Conservation (phyloP, 2,888 invertebrate species). For the Exephanes ischioxanthus region DNA sequence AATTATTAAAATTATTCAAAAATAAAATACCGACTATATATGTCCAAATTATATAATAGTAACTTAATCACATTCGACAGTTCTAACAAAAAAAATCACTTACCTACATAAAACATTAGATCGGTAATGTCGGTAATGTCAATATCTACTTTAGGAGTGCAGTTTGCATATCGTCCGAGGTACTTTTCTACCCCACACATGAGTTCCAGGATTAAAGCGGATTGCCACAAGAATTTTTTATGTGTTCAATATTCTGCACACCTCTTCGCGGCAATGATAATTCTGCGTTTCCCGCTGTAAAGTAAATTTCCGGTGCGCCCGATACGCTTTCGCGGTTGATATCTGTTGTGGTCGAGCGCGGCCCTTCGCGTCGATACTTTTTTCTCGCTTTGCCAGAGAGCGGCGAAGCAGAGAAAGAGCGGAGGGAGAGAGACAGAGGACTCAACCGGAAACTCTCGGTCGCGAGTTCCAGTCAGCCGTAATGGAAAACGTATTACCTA, state of each 20-base stretch:
- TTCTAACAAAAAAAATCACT: too few species aligned
- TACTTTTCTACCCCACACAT: too few species aligned
- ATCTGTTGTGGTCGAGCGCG: constrained; percentile 18
- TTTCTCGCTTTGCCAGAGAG: constrained; percentile 9
- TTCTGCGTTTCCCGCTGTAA: not conserved
- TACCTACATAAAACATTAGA: too few species aligned
- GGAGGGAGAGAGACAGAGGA: constrained; percentile 25
- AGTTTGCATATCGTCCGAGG: too few species aligned
- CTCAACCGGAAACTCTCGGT: constrained; percentile 64
- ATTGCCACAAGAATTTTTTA: not conserved
- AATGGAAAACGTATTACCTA: constrained; percentile 82
- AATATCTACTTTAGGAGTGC: too few species aligned
- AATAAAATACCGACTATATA: too few species aligned
- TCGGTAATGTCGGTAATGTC: too few species aligned
- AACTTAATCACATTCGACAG: too few species aligned
- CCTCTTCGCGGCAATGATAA: not conserved
- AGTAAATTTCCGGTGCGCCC: not conserved
- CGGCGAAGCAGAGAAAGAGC: constrained; percentile 10
- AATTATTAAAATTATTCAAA: too few species aligned
- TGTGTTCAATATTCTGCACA: not conserved
- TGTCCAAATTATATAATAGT: too few species aligned
- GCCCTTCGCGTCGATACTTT: constrained; percentile 30
- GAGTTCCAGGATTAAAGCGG: not conserved
- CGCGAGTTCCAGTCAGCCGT: constrained; percentile 74
- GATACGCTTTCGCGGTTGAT: constrained; percentile 10